Conservation (phyloP, 2,113 vertebrate genomes). For the Cavia porcellus region DNA sequence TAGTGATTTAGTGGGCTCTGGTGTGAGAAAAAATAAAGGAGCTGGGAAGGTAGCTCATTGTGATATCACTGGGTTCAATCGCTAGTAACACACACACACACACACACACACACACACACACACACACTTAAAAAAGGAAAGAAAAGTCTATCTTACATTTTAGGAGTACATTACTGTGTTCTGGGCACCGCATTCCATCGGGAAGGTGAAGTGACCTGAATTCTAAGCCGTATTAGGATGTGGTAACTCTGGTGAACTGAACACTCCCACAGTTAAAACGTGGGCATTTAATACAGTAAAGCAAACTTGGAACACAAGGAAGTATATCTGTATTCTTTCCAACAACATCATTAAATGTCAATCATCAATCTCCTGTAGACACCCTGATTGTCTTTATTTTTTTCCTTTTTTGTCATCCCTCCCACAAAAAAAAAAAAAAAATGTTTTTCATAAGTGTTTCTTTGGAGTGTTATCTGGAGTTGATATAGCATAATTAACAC, state of each 20-base stretch:
- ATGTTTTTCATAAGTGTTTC: not conserved
- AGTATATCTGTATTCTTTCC: not conserved
- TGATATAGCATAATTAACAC: conserved; percentile 53
- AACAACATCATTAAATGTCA: not conserved
- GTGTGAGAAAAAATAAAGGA: not conserved
- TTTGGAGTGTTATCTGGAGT: conserved; percentile 45
- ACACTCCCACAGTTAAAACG: not conserved
- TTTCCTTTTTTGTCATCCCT: not conserved
- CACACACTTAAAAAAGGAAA: not conserved
- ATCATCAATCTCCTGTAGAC: not conserved
- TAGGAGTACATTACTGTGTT: not conserved
- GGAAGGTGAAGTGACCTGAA: not conserved
- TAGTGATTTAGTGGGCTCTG: not conserved
- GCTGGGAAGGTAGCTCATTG: not conserved
- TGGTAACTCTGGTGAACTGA: not conserved
- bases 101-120: not conserved
- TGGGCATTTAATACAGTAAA: not conserved
- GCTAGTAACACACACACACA: not conserved
- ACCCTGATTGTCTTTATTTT: not conserved
- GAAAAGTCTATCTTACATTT: not conserved
- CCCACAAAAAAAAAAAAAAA: not conserved
- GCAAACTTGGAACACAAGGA: not conserved
- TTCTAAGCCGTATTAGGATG: not conserved
- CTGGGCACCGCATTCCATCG: not conserved
- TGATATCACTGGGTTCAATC: not conserved